Evolutionary conservation across 2,888 invertebrate species (phyloP), one percentile per base, ranked within the genome.

Genomic region (Syrphus vitripennis): DNA sequence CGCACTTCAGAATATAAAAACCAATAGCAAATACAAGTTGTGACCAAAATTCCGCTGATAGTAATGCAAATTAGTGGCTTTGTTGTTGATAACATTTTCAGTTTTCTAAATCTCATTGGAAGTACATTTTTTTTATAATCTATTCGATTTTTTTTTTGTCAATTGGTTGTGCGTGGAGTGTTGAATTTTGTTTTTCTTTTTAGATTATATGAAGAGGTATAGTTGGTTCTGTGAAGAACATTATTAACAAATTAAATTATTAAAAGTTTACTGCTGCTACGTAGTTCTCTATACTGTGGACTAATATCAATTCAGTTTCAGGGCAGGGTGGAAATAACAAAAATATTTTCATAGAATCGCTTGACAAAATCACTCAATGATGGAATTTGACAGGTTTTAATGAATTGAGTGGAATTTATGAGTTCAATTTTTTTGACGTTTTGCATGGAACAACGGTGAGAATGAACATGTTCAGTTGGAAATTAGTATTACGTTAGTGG

Each of bases 41-140:
- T 88, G 7, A 90, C 83, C 37, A 90, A 89, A 79, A 91, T 87
- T 61, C 89, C 88, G 37, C 88, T 88, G n/a, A 91, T 75, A 50
- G 90, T 78, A 21, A 91, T 82, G 89, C 90, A 91, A 88, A 91
- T 89, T 55, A 90, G 79, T 50, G 90, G 92, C 55, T 90, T 91
- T 72, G 90, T 89, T 65, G 90, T 89, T 72, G 89, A 88, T 65
- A 91, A 89, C 91, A 92, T 91, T 88, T 91, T 90, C 40, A 90
- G 70, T 89, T 89, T 90, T 75, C 88, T 76, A n/a, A 88, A 79
- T 87, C 88, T 88, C 88, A 88, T 88, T 76, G 77, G 81, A 79
- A 82, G 76, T 65, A 76, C 87, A 88, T 88, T 80, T 59, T 69
- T 21, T 76, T 72, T 16, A 16, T 9, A 55, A 4, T n/a, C 19